Percentiles rank a stretch among this genome's conserved stretches.
Conservation (phyloP, 2,113 vertebrate species). For the Pteronura brasiliensis region DNA sequence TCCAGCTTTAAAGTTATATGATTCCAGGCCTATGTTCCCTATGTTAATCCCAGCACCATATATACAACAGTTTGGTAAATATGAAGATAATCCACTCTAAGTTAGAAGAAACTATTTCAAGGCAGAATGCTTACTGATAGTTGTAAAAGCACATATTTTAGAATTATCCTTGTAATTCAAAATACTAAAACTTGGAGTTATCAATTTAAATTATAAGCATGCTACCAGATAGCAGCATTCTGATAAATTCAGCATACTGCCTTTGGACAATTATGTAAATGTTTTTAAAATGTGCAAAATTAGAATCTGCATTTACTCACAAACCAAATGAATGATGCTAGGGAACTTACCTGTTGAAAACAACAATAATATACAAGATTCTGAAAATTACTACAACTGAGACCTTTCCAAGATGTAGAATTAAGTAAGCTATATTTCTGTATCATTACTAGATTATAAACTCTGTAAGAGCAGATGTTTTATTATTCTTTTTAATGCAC, state of each 20-base stretch:
- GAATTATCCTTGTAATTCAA: constrained; percentile 19
- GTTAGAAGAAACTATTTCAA: constrained; percentile 19
- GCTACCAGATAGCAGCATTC: background rate
- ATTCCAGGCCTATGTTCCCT: background rate
- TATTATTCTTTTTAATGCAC: background rate
- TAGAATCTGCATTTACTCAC: constrained; percentile 30
- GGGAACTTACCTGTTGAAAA: constrained; percentile 48
- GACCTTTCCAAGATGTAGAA: constrained; percentile 44
- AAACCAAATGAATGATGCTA: constrained; percentile 50
- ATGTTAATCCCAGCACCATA: background rate
- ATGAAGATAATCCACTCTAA: background rate
- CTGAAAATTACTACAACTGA: constrained; percentile 56
- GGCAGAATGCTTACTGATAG: background rate
- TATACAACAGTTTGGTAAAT: background rate
- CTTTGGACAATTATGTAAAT: background rate
- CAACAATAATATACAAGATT: constrained; percentile 49
- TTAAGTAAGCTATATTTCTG: constrained; percentile 19
- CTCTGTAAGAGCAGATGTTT: background rate
- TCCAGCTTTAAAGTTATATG: background rate
- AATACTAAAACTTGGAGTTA: background rate
- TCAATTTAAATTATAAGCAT: background rate
- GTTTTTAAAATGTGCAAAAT: background rate
- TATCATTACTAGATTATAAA: constrained; percentile 51
- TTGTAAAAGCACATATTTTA: background rate
- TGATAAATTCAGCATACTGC: background rate